Evolutionary conservation across 2,888 invertebrate species (phyloP).

Genomic region (Oscheius sp.): DNA sequence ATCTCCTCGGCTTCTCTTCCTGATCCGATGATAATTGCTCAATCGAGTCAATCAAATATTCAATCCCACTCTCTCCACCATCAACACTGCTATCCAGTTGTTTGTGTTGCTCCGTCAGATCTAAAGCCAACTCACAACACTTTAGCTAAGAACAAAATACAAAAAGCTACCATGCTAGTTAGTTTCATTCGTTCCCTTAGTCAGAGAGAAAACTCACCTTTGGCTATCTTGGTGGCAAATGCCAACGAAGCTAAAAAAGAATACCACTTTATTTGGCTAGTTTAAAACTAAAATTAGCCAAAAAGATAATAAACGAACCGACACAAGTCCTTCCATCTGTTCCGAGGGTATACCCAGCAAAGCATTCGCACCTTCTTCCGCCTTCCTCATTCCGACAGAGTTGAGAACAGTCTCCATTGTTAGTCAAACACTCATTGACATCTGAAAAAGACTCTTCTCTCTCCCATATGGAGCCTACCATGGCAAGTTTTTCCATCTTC

Average conservation of each 20-base stretch:
- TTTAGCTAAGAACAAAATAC: not conserved
- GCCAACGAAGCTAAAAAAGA: constrained; percentile 8
- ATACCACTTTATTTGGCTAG: not conserved
- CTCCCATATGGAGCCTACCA: constrained; percentile 73
- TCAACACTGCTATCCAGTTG: constrained; percentile 13
- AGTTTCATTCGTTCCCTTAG: not conserved
- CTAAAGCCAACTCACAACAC: too few relatives aligned
- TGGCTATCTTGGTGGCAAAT: constrained; percentile 19
- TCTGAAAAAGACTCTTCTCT: too few relatives aligned
- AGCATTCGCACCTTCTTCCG: constrained; percentile 79
- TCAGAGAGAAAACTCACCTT: not conserved
- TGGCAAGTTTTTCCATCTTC: constrained; percentile 84
- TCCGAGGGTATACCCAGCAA: constrained; percentile 66
- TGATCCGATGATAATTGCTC: constrained; percentile 11
- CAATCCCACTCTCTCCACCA: constrained; percentile 3
- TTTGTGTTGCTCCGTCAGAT: constrained; percentile 5
- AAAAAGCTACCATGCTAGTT: not conserved
- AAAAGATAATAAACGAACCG: not conserved
- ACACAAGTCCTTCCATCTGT: constrained; percentile 68
- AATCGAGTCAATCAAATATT: constrained; percentile 17
- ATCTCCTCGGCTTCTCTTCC: not conserved
- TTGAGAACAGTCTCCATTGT: constrained; percentile 68
- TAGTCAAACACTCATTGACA: constrained; percentile 78
- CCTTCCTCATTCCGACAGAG: constrained; percentile 84
- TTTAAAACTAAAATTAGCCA: not conserved